A percentile compares a stretch with the other conserved stretches of the same genome.
These are phyloP conservation scores for Gallinago nigripennis DNA, from an alignment of 2,797 vertebrate genomes.

Conservation along the genomic window DNA sequence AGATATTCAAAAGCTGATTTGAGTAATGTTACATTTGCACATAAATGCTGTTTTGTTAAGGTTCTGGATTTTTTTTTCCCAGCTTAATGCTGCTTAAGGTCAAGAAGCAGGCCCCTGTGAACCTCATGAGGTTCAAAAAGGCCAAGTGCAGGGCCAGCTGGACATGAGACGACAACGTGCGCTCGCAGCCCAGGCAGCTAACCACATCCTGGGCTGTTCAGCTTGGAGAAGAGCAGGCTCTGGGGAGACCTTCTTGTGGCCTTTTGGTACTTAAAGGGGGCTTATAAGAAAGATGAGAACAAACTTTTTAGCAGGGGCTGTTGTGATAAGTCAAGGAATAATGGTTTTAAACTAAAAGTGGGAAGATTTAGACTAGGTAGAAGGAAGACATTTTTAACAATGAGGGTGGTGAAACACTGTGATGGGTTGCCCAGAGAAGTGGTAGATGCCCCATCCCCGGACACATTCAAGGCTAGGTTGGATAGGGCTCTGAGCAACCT, in stretches of 20 bases:
- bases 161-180: neutral
- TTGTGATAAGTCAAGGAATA: neutral
- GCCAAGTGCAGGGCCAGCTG: neutral
- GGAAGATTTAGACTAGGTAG: neutral
- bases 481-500: neutral
- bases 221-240: neutral
- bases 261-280: neutral
- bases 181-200: neutral
- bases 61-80: neutral
- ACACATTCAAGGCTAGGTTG: neutral
- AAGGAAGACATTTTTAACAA: neutral
- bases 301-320: neutral
- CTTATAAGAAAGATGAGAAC: neutral
- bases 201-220: neutral
- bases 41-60: neutral
- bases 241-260: neutral
- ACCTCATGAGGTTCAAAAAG: neutral
- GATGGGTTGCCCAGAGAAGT: neutral
- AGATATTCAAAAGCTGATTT: neutral
- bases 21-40: neutral
- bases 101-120: neutral
- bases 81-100: neutral
- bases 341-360: neutral
- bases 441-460: neutral
- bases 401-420: neutral